Evolutionary conservation across 1,140 invertebrate genomes (phyloP).

Genomic region (Drosophila kepulauana): DNA sequence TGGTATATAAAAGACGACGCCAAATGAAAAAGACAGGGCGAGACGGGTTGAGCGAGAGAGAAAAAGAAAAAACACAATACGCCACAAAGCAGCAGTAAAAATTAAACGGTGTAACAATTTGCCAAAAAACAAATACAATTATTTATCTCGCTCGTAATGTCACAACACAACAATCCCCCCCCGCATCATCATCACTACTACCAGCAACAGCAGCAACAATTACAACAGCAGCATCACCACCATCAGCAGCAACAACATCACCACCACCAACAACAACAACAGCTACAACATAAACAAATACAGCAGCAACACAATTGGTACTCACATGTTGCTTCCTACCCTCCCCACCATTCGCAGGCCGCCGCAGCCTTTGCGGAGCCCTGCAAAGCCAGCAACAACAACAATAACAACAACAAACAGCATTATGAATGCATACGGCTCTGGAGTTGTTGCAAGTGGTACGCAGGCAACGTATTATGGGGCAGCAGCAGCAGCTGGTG

Average conservation of each 20-base stretch:
- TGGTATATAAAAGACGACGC: constrained; percentile 82
- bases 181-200: constrained; percentile 60
- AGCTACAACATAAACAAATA: constrained; percentile 68
- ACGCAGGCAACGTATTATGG: constrained; percentile 65
- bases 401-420: constrained; percentile 36
- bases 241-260: constrained; percentile 57
- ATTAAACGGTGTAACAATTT: constrained; percentile 34
- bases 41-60: constrained; percentile 45
- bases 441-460: constrained; percentile 22
- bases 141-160: constrained; percentile 65
- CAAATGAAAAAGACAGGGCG: constrained; percentile 70
- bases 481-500: constrained; percentile 36
- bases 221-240: constrained; percentile 44
- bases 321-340: constrained; percentile 81
- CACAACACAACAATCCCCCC: constrained; percentile 64
- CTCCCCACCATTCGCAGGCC: constrained; percentile 50
- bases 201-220: constrained; percentile 56
- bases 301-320: constrained; percentile 70
- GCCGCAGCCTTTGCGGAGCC: constrained; percentile 41
- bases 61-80: constrained; percentile 16
- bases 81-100: not conserved
- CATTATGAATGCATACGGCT: constrained; percentile 56
- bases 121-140: constrained; percentile 44
- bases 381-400: constrained; percentile 55
- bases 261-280: constrained; percentile 53